Conservation (phyloP, 2,113 vertebrate species). For the Muntiacus muntjak region DNA sequence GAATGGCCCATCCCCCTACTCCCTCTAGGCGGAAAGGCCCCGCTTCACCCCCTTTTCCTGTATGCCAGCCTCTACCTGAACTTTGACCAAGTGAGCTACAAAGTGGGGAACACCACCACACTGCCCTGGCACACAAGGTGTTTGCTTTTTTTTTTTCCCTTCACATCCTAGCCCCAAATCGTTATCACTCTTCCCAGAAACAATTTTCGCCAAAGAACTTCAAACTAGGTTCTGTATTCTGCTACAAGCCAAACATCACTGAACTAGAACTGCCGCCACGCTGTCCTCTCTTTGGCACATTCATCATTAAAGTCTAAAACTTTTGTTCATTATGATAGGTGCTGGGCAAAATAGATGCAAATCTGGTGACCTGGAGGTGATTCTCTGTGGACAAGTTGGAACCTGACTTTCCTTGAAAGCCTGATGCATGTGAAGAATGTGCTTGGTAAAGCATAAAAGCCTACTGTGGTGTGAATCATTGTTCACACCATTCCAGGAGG, state of each 20-base stretch:
- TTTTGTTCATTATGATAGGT: neutral
- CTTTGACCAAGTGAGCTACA: neutral
- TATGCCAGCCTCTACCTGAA: neutral
- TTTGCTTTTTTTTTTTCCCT: neutral
- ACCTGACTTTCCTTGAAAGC: slow-evolving; percentile 45
- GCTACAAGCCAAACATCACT: neutral
- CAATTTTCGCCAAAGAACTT: neutral
- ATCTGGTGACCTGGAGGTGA: slow-evolving; percentile 58
- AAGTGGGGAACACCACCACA: neutral
- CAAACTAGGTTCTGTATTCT: neutral
- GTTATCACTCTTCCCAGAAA: neutral
- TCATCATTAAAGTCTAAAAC: neutral
- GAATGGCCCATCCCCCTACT: neutral
- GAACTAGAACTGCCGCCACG: neutral
- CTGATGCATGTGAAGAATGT: slow-evolving; percentile 12
- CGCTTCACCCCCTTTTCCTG: neutral
- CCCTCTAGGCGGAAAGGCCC: neutral
- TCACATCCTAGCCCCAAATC: neutral
- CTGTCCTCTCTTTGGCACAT: neutral
- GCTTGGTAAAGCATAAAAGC: slow-evolving; percentile 40
- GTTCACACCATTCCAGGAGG: slow-evolving; percentile 19
- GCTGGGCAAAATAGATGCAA: slow-evolving; percentile 12
- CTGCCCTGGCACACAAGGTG: neutral
- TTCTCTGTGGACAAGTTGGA: slow-evolving; percentile 40
- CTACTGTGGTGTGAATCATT: slow-evolving; percentile 41